Conservation (phyloP, 2,113 vertebrate species). For the Macaca fascicularis region DNA sequence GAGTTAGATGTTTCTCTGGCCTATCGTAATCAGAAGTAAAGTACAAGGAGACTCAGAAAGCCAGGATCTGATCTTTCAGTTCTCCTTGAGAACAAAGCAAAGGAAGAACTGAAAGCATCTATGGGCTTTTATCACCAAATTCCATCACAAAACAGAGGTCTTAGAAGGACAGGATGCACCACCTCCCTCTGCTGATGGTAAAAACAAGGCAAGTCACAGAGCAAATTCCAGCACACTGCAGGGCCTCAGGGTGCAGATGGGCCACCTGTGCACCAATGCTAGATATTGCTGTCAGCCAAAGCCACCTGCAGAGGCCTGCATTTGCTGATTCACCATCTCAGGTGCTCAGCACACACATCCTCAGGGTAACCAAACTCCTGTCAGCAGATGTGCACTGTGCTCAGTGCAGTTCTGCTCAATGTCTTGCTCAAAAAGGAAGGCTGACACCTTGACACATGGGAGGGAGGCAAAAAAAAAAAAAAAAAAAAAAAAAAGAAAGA, state of each 20-base stretch:
- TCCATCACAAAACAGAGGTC: not conserved
- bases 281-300: not conserved
- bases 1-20: not conserved
- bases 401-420: not conserved
- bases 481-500: not conserved
- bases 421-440: not conserved
- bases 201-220: not conserved
- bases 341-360: not conserved
- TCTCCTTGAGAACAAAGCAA: not conserved
- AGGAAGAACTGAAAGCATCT: not conserved
- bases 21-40: not conserved
- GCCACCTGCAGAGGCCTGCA: not conserved
- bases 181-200: not conserved
- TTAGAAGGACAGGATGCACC: not conserved
- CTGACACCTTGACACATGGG: not conserved
- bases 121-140: not conserved
- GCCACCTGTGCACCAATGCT: not conserved
- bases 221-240: not conserved
- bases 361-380: not conserved
- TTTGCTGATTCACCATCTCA: not conserved
- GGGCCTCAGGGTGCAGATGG: not conserved
- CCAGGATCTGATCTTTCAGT: not conserved
- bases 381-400: not conserved
- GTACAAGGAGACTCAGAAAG: not conserved
- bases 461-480: not conserved